Conservation (phyloP, 2,888 invertebrate species). For the Gastracanthus pulcherrimus region DNA sequence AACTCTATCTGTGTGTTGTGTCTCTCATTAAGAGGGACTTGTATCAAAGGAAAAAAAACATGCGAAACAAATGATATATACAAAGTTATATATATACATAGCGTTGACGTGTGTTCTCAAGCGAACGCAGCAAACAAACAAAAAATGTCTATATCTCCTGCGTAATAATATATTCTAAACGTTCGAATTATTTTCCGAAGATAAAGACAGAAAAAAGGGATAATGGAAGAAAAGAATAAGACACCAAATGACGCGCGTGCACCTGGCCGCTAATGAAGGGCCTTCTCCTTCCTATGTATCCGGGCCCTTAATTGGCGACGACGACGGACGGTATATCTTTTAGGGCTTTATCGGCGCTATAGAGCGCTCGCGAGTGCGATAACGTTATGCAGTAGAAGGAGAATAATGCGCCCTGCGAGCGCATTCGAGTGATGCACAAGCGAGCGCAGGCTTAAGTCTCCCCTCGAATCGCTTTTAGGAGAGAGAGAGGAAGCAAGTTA, state of each 20-base stretch:
- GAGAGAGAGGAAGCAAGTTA: neutral
- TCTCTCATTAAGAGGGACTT: conserved; percentile 23
- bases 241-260: neutral
- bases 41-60: conserved; percentile 12
- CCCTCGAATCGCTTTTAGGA: conserved; percentile 23
- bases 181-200: conserved; percentile 66
- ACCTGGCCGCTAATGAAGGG: conserved; percentile 27
- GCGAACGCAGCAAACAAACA: neutral
- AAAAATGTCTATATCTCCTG: conserved; percentile 32
- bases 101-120: conserved; percentile 35
- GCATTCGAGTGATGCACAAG: conserved; percentile 19
- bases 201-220: conserved; percentile 32
- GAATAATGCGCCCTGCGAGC: conserved; percentile 10
- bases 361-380: no score
- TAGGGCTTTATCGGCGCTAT: conserved; percentile 16
- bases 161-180: conserved; percentile 62
- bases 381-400: neutral
- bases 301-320: conserved; percentile 38
- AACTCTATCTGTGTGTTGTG: conserved; percentile 23
- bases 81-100: conserved; percentile 35
- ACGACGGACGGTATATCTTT: conserved; percentile 9
- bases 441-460: neutral
- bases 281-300: neutral
- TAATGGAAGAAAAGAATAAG: neutral
- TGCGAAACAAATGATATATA: conserved; percentile 16